Percentiles rank a stretch among this genome's conserved stretches.
phyloP scores from a whole-genome alignment of 2,888 invertebrate genomes.

The Pedicia rivosa region DNA sequence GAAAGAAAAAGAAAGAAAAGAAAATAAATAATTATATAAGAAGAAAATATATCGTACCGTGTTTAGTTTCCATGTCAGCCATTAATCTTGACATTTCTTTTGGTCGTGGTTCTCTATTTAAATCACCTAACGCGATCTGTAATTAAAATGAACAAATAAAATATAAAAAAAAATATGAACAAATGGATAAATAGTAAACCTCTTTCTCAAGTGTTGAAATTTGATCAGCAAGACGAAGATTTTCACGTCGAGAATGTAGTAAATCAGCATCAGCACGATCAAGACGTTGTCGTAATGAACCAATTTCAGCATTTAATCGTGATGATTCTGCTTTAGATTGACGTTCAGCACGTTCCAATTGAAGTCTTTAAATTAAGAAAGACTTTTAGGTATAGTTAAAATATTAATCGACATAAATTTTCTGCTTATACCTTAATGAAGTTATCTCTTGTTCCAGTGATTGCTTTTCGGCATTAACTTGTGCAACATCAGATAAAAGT shows the following conservation, averaged over 20 bases:
- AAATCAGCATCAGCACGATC: slow-evolving; percentile 69
- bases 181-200: slow-evolving; percentile 30
- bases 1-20: background rate
- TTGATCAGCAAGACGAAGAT: slow-evolving; percentile 60
- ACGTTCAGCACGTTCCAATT: slow-evolving; percentile 54
- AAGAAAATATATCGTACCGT: slow-evolving; percentile 44
- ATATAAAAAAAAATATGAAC: background rate
- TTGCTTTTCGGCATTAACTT: slow-evolving; percentile 61
- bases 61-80: slow-evolving; percentile 66
- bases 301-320: slow-evolving; percentile 57
- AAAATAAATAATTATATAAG: background rate
- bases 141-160: slow-evolving; percentile 1
- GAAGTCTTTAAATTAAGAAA: slow-evolving; percentile 22
- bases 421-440: slow-evolving; percentile 34
- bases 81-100: slow-evolving; percentile 59
- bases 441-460: slow-evolving; percentile 67
- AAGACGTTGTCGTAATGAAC: slow-evolving; percentile 53
- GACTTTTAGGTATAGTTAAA: background rate
- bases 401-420: background rate
- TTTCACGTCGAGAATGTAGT: slow-evolving; percentile 64
- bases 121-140: slow-evolving; percentile 42
- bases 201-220: slow-evolving; percentile 67
- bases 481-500: slow-evolving; percentile 60
- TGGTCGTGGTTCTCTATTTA: slow-evolving; percentile 41
- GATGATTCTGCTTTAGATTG: slow-evolving; percentile 60